Percentiles rank a stretch among this genome's conserved stretches.
Conservation (phyloP, 2,797 vertebrate species). For the Periparus ater region DNA sequence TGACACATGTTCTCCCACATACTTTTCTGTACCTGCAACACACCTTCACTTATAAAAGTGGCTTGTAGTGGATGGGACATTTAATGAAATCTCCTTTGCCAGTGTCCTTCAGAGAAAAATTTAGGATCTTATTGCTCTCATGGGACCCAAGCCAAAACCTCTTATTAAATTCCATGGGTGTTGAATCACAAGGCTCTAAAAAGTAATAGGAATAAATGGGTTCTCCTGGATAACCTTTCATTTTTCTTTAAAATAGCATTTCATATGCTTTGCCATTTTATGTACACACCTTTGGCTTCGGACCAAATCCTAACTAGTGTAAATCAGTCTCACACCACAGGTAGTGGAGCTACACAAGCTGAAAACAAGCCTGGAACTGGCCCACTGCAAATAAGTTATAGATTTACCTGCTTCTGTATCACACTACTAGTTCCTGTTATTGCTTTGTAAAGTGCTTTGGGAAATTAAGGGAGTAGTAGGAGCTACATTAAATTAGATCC, state of each 20-base stretch:
- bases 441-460: constrained; percentile 16
- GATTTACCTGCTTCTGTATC: background rate
- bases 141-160: background rate
- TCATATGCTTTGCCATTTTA: background rate
- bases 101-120: background rate
- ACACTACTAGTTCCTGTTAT: background rate
- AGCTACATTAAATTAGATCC: constrained; percentile 16
- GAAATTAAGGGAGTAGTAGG: constrained; percentile 5
- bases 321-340: background rate
- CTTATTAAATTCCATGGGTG: background rate
- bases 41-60: background rate
- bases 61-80: background rate
- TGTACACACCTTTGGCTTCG: background rate
- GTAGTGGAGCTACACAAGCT: background rate
- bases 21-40: background rate
- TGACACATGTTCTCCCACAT: background rate
- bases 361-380: background rate
- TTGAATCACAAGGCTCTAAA: background rate
- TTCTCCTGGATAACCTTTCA: background rate
- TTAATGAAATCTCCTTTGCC: background rate
- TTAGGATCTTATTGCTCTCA: background rate
- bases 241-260: background rate
- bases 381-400: background rate
- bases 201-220: background rate
- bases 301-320: background rate